phyloP scores from a whole-genome alignment of 2,797 vertebrate genomes.

The Mormyrus hasselquistii region DNA sequence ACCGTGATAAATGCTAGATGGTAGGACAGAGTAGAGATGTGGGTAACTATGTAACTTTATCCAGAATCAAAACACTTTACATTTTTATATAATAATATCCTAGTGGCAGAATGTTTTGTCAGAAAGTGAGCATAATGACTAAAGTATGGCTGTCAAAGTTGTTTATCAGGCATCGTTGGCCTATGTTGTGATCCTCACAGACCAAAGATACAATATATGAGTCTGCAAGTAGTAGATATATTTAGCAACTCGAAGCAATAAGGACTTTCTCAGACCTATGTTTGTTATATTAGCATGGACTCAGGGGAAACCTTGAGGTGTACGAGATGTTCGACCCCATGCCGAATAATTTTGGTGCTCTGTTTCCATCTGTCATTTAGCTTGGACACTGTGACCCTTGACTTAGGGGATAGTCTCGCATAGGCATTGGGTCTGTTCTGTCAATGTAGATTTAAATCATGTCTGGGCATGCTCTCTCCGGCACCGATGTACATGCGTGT shows the following conservation, averaged over 20 bases:
- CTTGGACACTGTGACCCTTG: not conserved
- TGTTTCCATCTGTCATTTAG: not conserved
- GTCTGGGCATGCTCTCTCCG: not conserved
- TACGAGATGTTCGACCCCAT: not conserved
- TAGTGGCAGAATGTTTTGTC: not conserved
- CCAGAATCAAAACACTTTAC: not conserved
- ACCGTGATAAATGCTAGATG: not conserved
- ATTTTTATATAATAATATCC: not conserved
- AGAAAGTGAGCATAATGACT: not conserved
- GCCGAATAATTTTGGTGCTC: not conserved
- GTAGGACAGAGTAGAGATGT: not conserved
- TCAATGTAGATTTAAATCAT: not conserved
- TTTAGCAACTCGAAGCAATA: not conserved
- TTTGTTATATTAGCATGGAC: not conserved
- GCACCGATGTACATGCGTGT: not conserved
- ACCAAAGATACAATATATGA: not conserved
- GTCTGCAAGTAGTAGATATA: not conserved
- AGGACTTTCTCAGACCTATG: not conserved
- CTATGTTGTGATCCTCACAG: not conserved
- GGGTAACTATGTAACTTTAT: not conserved
- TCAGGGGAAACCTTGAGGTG: not conserved
- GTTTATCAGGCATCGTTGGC: not conserved
- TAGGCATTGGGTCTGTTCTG: not conserved
- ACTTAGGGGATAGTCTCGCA: not conserved
- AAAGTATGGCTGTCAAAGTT: not conserved